Base-by-base conservation (phyloP, 2,888 invertebrate genomes). In the Microdon myrmicae region DNA sequence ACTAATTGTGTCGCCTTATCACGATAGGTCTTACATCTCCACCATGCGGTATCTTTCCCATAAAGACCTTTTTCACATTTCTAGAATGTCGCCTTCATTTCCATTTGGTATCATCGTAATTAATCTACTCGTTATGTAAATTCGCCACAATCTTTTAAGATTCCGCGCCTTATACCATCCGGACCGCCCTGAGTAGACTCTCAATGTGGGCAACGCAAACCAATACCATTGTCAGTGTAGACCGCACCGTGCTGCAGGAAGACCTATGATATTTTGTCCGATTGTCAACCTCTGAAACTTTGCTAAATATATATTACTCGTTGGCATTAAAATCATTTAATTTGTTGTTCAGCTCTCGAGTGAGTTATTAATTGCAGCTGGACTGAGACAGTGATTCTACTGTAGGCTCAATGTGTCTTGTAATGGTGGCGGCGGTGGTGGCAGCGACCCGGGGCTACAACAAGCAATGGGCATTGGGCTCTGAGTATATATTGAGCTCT, bases 261-360 rank as follows among this genome's bases (percentile, higher is more conserved):
- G 23, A 45, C 16, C 59, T 47, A n/a, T n/a, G n/a, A n/a, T n/a
- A 56, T 51, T 37, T 47, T 51, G 41, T 39, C 58, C 35, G 32
- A 56, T 64, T 64, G 64, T 58, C 64, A 64, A 64, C 31, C 47
- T n/a, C n/a, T 34, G 34, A 43, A 48, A 51, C 31, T 59, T 59
- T 26, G 44, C 59, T 41, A 59, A 66, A 66, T 58, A 66, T 66
- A 59, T 59, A 66, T 66, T 53, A 49, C 64, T 51, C 17, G 53
- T 35, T 54, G 66, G 66, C 59, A 66, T 66, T 59, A 66, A 66
- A 66, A 59, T 54, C 66, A 37, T 66, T 66, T 66, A 66, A 66
- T 59, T 66, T 66, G 66, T 59, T 66, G 66, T 59, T 47, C 64
- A 58, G 66, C 54, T 66, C 48, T 66, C 47, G 59, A 66, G 59